Percentiles rank a stretch among this genome's conserved stretches.
Evolutionary conservation across 2,797 vertebrate species (phyloP).

Genomic region (Chloroceryle amazona): DNA sequence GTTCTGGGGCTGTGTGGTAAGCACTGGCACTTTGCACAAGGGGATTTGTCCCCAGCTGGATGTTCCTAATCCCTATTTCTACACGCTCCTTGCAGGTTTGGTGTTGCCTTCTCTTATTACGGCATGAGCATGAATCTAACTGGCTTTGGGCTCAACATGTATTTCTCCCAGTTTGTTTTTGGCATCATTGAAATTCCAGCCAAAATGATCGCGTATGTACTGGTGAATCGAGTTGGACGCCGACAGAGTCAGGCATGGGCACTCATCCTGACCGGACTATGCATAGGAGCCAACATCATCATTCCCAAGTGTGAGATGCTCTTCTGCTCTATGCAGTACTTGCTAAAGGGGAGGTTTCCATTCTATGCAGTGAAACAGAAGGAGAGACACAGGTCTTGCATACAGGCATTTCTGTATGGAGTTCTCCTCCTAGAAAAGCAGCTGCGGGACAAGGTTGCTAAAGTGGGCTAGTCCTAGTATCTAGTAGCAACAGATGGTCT

Average conservation of each 20-base stretch:
- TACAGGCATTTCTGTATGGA: background rate
- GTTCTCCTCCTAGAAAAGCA: background rate
- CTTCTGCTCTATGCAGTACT: background rate
- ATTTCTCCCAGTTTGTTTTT: conserved; percentile 90
- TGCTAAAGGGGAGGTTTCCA: background rate
- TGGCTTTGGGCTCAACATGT: conserved; percentile 87
- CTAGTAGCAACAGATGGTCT: background rate
- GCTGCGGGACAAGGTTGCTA: background rate
- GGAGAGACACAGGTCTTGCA: background rate
- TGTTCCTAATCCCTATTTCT: background rate
- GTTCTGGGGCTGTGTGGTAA: conserved; percentile 87
- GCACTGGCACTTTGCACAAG: background rate
- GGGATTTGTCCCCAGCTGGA: background rate
- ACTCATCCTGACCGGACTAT: conserved; percentile 58
- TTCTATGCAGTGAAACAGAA: background rate
- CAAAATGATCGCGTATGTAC: conserved; percentile 83
- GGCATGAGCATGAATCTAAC: conserved; percentile 90
- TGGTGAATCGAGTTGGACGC: conserved; percentile 85
- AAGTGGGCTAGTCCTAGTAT: background rate
- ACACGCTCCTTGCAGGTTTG: conserved; percentile 82
- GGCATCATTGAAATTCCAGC: conserved; percentile 87
- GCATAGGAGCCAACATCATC: conserved; percentile 52
- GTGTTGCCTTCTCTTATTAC: conserved; percentile 87
- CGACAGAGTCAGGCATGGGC: conserved; percentile 77
- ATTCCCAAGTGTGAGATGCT: conserved; percentile 26